These are phyloP conservation scores for Drosophila bunnanda DNA, from an alignment of 2,888 invertebrate species.

Conservation along the genomic window DNA sequence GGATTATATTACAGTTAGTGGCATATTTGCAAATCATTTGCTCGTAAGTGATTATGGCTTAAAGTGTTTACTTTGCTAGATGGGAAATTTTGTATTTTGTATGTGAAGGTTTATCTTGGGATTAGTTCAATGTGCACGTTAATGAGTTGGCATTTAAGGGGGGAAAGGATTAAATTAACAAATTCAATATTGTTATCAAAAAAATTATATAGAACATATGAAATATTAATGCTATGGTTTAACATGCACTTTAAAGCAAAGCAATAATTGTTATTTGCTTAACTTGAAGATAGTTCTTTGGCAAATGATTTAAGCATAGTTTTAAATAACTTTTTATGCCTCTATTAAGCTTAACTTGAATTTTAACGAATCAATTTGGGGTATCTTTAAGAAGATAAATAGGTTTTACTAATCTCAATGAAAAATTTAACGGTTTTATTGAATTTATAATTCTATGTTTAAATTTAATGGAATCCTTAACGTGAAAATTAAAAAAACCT, in stretches of 20 bases:
- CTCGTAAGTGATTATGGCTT: not conserved
- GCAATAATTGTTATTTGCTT: not conserved
- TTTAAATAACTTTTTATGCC: not conserved
- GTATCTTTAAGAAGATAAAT: not conserved
- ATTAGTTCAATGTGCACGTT: not conserved
- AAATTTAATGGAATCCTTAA: too few relatives aligned
- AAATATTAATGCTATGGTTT: too few relatives aligned
- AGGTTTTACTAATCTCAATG: too few relatives aligned
- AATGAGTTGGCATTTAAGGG: not conserved
- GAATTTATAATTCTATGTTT: not conserved
- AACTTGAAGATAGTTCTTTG: not conserved
- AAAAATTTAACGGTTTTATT: too few relatives aligned
- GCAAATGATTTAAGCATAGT: not conserved
- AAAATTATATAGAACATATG: too few relatives aligned
- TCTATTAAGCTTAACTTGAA: not conserved
- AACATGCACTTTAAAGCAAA: too few relatives aligned
- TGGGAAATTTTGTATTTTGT: not conserved
- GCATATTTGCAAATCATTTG: constrained; percentile 14
- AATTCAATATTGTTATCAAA: too few relatives aligned
- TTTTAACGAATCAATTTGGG: not conserved
- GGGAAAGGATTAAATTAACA: too few relatives aligned
- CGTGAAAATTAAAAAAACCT: too few relatives aligned
- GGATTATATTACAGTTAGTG: constrained; percentile 19
- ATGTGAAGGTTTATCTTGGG: not conserved
- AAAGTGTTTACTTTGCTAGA: not conserved